These are phyloP conservation scores for Lepidocyrtinus sp. DNA, from an alignment of 2,888 invertebrate species.

Conservation along the genomic window DNA sequence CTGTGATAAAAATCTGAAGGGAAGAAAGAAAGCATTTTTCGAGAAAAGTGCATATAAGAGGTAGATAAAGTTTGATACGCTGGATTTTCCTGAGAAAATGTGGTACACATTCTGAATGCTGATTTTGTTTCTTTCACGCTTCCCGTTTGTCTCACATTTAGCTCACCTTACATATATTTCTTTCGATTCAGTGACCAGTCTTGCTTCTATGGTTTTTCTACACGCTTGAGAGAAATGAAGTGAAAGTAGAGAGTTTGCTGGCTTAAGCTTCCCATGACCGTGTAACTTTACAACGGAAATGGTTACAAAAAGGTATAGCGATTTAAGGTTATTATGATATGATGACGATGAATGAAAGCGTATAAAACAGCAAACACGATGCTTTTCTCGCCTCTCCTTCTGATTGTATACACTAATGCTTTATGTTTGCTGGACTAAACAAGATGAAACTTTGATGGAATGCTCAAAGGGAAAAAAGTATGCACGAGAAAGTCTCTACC, in stretches of 20 bases:
- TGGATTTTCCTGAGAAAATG: conserved; percentile 47
- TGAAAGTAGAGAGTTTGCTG: conserved; percentile 43
- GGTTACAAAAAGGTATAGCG: conserved; percentile 1
- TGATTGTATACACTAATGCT: conserved; percentile 11
- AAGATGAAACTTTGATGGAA: conserved; percentile 60
- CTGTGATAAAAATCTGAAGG: conserved; percentile 41
- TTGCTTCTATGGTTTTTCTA: neutral
- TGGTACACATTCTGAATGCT: conserved; percentile 37
- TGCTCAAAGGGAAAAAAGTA: conserved; percentile 18
- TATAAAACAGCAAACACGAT: neutral
- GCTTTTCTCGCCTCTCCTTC: conserved; percentile 5
- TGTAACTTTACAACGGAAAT: too few relatives aligned
- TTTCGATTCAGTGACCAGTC: neutral
- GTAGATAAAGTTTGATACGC: conserved; percentile 51
- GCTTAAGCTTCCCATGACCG: too few relatives aligned
- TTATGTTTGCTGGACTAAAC: conserved; percentile 24
- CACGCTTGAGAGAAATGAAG: conserved; percentile 42
- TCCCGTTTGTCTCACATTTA: neutral
- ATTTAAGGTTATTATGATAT: neutral
- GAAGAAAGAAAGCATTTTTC: conserved; percentile 52
- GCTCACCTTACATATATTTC: conserved; percentile 1
- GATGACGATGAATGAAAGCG: conserved; percentile 11
- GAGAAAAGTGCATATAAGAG: conserved; percentile 36
- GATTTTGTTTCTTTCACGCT: conserved; percentile 28
- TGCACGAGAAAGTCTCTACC: conserved; percentile 19